A percentile compares a stretch with the other conserved stretches of the same genome.
phyloP scores from a whole-genome alignment of 2,797 vertebrate species.

The Mormyrus hasselquistii region DNA sequence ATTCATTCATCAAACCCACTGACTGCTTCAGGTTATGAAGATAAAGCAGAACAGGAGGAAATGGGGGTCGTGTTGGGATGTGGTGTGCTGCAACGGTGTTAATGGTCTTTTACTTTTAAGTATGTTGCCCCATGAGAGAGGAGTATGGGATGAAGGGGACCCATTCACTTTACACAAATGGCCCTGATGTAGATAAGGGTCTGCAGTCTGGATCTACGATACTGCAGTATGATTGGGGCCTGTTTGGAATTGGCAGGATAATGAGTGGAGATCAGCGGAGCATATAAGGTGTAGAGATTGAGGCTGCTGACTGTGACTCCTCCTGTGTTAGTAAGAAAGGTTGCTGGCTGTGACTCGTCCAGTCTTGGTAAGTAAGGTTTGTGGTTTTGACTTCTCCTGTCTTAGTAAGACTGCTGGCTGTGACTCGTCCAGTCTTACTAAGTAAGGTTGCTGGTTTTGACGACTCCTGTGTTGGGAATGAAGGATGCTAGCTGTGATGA shows the following conservation, averaged over 20 bases:
- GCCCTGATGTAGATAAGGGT: neutral
- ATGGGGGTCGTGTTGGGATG: neutral
- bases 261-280: neutral
- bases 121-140: conserved; percentile 26
- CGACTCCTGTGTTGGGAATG: neutral
- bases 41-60: neutral
- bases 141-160: neutral
- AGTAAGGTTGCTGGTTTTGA: neutral
- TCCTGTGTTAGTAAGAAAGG: neutral
- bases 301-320: neutral
- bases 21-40: neutral
- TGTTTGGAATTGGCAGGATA: neutral
- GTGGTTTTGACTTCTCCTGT: neutral
- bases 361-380: neutral
- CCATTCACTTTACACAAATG: neutral
- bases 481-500: neutral
- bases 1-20: neutral
- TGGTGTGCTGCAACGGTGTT: neutral
- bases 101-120: neutral
- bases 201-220: neutral
- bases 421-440: neutral
- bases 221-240: neutral
- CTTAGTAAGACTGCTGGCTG: neutral
- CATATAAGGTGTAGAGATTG: neutral
- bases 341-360: neutral